Evolutionary conservation across 1,140 invertebrate species (phyloP).

Genomic region (Microplitis demolitor): DNA sequence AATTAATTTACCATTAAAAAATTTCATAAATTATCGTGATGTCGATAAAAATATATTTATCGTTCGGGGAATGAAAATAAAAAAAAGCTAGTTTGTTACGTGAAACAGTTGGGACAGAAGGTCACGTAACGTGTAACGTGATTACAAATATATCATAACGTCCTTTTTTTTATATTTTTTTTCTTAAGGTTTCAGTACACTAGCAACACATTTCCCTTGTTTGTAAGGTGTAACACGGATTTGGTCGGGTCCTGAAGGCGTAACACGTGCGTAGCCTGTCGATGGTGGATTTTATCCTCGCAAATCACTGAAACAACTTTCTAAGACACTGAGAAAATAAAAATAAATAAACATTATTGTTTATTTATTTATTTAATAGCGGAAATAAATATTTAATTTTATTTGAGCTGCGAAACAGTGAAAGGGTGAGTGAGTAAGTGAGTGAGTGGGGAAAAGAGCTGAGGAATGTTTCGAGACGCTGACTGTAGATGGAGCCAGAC

Average conservation of each 20-base stretch:
- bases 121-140: slow-evolving; percentile 53
- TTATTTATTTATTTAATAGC: not conserved
- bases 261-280: slow-evolving; percentile 57
- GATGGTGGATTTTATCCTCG: slow-evolving; percentile 48
- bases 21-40: too few species aligned
- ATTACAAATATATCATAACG: slow-evolving; percentile 60
- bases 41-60: not conserved
- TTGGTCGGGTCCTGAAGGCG: slow-evolving; percentile 32
- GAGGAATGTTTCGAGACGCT: not conserved
- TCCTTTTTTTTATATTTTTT: slow-evolving; percentile 28
- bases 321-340: not conserved
- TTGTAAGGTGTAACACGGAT: not conserved
- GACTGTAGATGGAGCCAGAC: not conserved
- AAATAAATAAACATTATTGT: not conserved
- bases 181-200: slow-evolving; percentile 7
- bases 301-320: slow-evolving; percentile 45
- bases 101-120: slow-evolving; percentile 54
- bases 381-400: not conserved
- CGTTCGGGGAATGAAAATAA: not conserved
- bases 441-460: not conserved
- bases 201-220: not conserved
- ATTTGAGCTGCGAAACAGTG: not conserved
- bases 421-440: too few species aligned
- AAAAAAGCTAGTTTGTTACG: slow-evolving; percentile 45
- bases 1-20: too few species aligned